These are phyloP conservation scores for Pseudomyrmex dendroicus DNA, from an alignment of 1,140 invertebrate species.

Conservation along the genomic window DNA sequence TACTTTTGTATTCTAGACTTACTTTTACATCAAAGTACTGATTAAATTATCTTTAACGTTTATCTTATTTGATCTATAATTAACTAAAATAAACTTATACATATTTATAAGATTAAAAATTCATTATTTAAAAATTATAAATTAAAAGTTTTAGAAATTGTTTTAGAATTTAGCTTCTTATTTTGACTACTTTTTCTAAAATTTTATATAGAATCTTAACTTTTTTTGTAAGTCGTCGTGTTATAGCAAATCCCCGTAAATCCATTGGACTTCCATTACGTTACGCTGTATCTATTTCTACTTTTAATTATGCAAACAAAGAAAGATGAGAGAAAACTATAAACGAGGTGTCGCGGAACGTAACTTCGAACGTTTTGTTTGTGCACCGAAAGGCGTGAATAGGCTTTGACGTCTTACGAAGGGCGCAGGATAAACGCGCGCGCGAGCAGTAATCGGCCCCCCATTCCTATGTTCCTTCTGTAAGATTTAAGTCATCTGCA, in stretches of 20 bases:
- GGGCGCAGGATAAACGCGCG: neutral
- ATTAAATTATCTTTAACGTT: slow-evolving; percentile 25
- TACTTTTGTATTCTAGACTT: no score
- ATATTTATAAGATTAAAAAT: neutral
- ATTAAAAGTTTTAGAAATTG: neutral
- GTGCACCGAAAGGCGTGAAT: neutral
- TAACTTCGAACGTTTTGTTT: slow-evolving; percentile 38
- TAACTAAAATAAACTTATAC: slow-evolving; percentile 3
- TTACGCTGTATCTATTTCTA: slow-evolving; percentile 50
- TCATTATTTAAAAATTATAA: neutral
- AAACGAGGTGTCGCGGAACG: neutral
- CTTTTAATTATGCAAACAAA: slow-evolving; percentile 31
- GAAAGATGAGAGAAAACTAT: slow-evolving; percentile 27
- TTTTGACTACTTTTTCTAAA: slow-evolving; percentile 3
- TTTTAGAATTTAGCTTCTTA: no score
- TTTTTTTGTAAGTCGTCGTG: slow-evolving; percentile 3
- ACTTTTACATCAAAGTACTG: neutral
- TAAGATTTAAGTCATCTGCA: slow-evolving; percentile 42
- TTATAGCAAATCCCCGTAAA: slow-evolving; percentile 51
- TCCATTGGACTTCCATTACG: slow-evolving; percentile 71
- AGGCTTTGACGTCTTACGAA: slow-evolving; percentile 9
- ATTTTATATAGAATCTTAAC: neutral
- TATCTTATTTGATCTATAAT: neutral
- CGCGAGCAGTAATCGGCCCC: neutral
- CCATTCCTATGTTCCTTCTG: slow-evolving; percentile 26